A percentile compares a stretch with the other conserved stretches of the same genome.
phyloP scores from a whole-genome alignment of 2,888 invertebrate genomes.

The Leptothorax acervorum region DNA sequence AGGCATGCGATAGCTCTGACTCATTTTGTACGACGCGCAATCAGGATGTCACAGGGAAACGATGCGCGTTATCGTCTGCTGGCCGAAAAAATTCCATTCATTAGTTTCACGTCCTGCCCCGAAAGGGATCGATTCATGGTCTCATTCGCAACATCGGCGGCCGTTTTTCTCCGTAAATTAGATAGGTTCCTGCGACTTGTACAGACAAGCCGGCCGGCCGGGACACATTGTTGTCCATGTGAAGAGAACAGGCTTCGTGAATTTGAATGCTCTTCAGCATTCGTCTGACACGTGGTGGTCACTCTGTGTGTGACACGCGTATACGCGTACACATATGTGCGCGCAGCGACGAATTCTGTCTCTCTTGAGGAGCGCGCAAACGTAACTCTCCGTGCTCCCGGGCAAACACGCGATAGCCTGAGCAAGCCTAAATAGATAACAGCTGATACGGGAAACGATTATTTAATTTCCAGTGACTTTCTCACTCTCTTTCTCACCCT shows the following conservation, averaged over 20 bases:
- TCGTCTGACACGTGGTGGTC: constrained; percentile 20
- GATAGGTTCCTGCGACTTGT: constrained; percentile 20
- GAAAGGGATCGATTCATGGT: constrained; percentile 21
- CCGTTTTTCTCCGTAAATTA: constrained; percentile 33
- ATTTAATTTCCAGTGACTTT: constrained; percentile 75
- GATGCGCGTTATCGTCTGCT: neutral
- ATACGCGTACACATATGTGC: neutral
- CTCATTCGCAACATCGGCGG: neutral
- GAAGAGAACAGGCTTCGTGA: constrained; percentile 41
- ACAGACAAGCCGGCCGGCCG: constrained; percentile 9
- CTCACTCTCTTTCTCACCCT: neutral
- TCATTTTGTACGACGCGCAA: neutral
- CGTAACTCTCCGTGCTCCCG: constrained; percentile 59
- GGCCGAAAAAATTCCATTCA: constrained; percentile 47
- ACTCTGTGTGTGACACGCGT: neutral
- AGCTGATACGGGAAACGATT: constrained; percentile 75
- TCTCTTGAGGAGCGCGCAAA: constrained; percentile 55
- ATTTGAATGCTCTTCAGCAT: constrained; percentile 44
- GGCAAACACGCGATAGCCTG: constrained; percentile 78
- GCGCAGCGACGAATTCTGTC: constrained; percentile 43
- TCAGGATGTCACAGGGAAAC: neutral
- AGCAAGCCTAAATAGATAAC: constrained; percentile 81
- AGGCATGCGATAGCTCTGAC: constrained; percentile 11
- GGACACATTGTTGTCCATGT: constrained; percentile 14
- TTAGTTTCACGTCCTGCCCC: neutral